phyloP scores from a whole-genome alignment of 2,888 invertebrate genomes.

The Empis stercorea region DNA sequence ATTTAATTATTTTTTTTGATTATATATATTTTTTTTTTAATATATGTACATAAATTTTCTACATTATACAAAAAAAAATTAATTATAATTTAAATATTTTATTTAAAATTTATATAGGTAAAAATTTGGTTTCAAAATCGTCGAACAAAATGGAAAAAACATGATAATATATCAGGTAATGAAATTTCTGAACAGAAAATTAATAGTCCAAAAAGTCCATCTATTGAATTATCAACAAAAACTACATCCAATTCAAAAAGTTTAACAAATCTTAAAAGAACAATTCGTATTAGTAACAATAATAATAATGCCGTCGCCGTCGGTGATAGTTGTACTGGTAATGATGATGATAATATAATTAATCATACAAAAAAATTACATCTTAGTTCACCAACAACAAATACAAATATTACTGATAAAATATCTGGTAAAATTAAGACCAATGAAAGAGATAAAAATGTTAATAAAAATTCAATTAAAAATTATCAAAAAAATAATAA shows the following conservation, averaged over 20 bases:
- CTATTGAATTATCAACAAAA: not conserved
- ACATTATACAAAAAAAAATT: too few relatives aligned
- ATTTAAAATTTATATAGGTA: conserved; percentile 21
- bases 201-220: conserved; percentile 2
- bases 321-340: too few relatives aligned
- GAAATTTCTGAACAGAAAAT: conserved; percentile 72
- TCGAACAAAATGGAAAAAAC: conserved; percentile 61
- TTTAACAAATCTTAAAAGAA: not conserved
- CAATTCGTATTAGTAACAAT: not conserved
- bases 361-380: not conserved
- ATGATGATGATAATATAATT: not conserved
- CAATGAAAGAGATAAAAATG: not conserved
- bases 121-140: conserved; percentile 38
- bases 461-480: not conserved
- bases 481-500: not conserved
- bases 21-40: not conserved
- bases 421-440: not conserved
- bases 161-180: conserved; percentile 80
- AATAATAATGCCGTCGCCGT: too few relatives aligned
- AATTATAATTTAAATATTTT: too few relatives aligned
- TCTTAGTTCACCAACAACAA: not conserved
- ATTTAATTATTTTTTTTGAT: too few relatives aligned
- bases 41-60: not conserved
- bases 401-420: not conserved
- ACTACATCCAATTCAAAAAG: not conserved